These are phyloP conservation scores for Trachelus iudaicus DNA, from an alignment of 2,888 invertebrate species.

Conservation along the genomic window DNA sequence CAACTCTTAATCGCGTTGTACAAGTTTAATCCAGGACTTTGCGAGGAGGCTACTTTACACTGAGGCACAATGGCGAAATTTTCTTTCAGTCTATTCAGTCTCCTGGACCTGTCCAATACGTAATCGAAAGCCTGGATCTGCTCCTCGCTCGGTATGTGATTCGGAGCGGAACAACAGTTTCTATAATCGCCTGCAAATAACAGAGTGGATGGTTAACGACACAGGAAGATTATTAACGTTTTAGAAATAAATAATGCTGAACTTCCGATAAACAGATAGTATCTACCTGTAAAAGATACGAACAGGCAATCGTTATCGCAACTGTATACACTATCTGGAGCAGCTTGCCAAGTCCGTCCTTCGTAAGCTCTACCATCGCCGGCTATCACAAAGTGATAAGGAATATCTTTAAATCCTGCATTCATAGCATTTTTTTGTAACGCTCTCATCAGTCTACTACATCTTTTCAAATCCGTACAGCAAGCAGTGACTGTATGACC, in stretches of 20 bases:
- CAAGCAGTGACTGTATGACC: not conserved
- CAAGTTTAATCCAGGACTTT: not conserved
- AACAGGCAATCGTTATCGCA: not conserved
- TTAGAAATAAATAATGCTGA: too few relatives aligned
- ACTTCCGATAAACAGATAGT: too few relatives aligned
- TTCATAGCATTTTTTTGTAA: not conserved
- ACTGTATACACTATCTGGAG: not conserved
- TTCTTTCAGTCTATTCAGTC: not conserved
- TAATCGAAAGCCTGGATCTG: not conserved
- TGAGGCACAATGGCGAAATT: not conserved
- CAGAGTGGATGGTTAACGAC: not conserved
- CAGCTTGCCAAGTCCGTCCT: not conserved
- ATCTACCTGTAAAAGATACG: not conserved
- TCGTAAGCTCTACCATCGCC: not conserved
- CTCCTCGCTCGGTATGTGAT: not conserved
- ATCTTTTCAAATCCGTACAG: not conserved
- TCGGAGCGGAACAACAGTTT: not conserved
- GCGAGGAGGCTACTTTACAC: not conserved
- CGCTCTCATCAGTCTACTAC: not conserved
- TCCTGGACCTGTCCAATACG: not conserved
- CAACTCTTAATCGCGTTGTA: not conserved
- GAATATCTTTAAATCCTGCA: not conserved
- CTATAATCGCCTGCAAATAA: not conserved
- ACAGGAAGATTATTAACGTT: not conserved
- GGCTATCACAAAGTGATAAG: not conserved